Evolutionary conservation across 2,113 vertebrate genomes (phyloP).

Genomic region (Coptodon bakossiorum): DNA sequence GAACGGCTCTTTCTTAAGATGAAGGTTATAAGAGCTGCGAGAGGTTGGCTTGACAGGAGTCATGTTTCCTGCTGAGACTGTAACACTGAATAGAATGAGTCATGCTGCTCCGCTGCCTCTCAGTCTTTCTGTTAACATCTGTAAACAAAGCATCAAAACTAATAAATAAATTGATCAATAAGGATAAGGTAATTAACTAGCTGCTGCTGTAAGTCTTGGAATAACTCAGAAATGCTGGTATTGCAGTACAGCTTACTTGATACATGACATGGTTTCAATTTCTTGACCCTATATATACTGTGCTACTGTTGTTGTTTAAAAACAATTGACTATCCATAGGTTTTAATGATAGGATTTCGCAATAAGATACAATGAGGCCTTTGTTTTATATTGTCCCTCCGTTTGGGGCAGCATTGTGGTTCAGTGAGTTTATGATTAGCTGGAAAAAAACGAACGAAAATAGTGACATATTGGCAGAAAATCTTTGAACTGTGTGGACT

Average conservation of each 20-base stretch:
- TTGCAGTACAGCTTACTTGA: neutral
- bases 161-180: neutral
- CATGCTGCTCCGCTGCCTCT: neutral
- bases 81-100: conserved; percentile 20
- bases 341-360: neutral
- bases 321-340: neutral
- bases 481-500: neutral
- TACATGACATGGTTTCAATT: neutral
- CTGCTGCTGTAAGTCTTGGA: neutral
- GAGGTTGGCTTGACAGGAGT: neutral
- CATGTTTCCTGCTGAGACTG: conserved; percentile 18
- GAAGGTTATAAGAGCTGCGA: neutral
- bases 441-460: neutral
- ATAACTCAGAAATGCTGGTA: neutral
- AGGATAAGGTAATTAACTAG: neutral
- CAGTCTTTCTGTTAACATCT: neutral
- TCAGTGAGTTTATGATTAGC: neutral
- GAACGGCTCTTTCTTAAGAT: neutral
- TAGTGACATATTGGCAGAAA: neutral
- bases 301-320: neutral
- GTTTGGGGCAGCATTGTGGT: neutral
- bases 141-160: neutral
- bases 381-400: neutral
- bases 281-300: neutral
- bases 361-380: neutral